Evolutionary conservation across 2,888 invertebrate species (phyloP).

Genomic region (Pyrochroa serraticornis): DNA sequence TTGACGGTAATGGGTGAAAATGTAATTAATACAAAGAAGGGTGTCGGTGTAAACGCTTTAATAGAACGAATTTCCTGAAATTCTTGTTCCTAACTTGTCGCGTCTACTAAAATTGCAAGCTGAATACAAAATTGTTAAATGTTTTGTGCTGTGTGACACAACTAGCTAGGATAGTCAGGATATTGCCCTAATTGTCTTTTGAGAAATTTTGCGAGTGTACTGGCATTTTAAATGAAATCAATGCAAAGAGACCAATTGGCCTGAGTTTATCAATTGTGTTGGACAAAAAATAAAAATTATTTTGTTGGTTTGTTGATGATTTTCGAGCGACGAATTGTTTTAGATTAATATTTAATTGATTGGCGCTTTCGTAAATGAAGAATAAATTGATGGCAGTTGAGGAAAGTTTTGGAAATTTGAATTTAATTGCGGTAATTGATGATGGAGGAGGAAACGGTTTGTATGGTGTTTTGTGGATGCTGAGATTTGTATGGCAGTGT

Average conservation of each 20-base stretch:
- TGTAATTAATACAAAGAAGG: slow-evolving; percentile 25
- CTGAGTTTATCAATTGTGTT: no score
- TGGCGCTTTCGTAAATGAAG: no score
- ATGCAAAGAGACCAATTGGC: no score
- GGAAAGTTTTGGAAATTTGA: no score
- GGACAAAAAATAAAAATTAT: no score
- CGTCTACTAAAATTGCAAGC: slow-evolving; percentile 24
- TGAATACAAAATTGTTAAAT: slow-evolving; percentile 32
- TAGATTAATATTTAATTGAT: no score
- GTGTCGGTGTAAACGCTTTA: slow-evolving; percentile 21
- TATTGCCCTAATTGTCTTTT: slow-evolving; percentile 26
- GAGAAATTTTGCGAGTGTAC: slow-evolving; percentile 5
- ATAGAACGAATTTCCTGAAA: slow-evolving; percentile 25
- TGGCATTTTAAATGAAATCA: background rate
- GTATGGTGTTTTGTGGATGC: slow-evolving; percentile 8
- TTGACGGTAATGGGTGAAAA: background rate
- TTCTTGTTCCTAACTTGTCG: slow-evolving; percentile 24
- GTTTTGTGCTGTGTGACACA: slow-evolving; percentile 21
- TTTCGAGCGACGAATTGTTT: no score
- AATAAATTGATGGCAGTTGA: no score
- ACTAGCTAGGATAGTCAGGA: slow-evolving; percentile 10
- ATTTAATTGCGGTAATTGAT: no score
- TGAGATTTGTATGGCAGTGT: slow-evolving; percentile 5
- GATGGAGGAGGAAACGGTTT: no score
- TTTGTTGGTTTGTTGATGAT: no score